A percentile compares a stretch with the other conserved stretches of the same genome.
phyloP scores from a whole-genome alignment of 2,113 vertebrate species.

The Tragulus kanchil region DNA sequence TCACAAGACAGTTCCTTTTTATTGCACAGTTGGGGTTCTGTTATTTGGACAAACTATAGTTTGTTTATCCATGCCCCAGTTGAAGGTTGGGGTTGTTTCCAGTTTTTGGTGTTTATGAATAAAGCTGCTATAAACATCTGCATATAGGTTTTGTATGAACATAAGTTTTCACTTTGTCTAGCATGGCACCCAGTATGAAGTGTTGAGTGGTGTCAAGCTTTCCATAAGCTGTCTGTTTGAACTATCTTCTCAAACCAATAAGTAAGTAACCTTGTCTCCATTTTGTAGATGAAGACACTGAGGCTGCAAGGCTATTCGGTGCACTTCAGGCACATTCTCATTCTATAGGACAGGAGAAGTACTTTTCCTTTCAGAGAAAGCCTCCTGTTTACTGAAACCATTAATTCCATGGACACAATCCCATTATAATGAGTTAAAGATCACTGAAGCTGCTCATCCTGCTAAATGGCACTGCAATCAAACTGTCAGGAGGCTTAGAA shows the following conservation, averaged over 20 bases:
- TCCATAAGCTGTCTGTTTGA: neutral
- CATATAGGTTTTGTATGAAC: neutral
- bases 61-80: neutral
- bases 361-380: neutral
- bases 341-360: neutral
- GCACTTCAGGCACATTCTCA: neutral
- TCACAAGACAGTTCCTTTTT: neutral
- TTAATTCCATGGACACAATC: neutral
- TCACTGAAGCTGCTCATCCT: neutral
- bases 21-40: neutral
- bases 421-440: conserved; percentile 28
- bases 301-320: neutral
- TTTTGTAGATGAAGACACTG: neutral
- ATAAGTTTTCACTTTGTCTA: neutral
- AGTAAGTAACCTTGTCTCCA: neutral
- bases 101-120: neutral
- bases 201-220: too few species aligned
- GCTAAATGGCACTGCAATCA: conserved; percentile 41
- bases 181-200: neutral
- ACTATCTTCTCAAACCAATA: neutral
- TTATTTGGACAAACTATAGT: neutral
- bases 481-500: neutral
- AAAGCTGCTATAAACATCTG: conserved; percentile 26
- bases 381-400: neutral
- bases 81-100: neutral